Conservation (phyloP, 2,888 invertebrate species). For the Eudemis profundana region DNA sequence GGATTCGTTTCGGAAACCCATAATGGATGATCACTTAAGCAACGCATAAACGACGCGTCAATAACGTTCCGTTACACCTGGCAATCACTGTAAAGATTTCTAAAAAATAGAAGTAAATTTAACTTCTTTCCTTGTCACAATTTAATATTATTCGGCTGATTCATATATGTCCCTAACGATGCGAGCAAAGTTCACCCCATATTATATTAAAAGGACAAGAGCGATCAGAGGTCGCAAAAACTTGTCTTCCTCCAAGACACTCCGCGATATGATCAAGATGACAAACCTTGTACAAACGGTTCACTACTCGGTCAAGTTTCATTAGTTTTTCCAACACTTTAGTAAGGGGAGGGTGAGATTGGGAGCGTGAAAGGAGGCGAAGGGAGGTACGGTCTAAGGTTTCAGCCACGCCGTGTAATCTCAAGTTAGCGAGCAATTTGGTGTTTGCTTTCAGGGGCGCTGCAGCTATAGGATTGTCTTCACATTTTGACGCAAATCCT, state of each 20-base stretch:
- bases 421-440: conserved; percentile 78
- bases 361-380: conserved; percentile 35
- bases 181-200: conserved; percentile 35
- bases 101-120: too few species aligned
- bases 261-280: conserved; percentile 51
- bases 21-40: too few species aligned
- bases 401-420: conserved; percentile 66
- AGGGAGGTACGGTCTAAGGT: conserved; percentile 43
- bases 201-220: conserved; percentile 41
- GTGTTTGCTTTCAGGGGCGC: conserved; percentile 73
- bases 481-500: conserved; percentile 42
- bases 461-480: conserved; percentile 65
- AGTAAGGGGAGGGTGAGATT: conserved; percentile 44
- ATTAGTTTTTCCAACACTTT: conserved; percentile 51
- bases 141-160: too few species aligned
- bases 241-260: conserved; percentile 35
- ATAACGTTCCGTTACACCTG: too few species aligned
- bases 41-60: too few species aligned
- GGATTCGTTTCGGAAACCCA: too few species aligned
- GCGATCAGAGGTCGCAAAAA: conserved; percentile 39
- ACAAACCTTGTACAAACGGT: conserved; percentile 53
- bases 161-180: conserved; percentile 34
- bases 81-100: too few species aligned
- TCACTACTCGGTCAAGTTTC: conserved; percentile 60
- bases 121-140: too few species aligned